Evolutionary conservation across 2,888 invertebrate genomes (phyloP), one percentile per base, ranked within the genome.

Genomic region (Nowickia ferox): DNA sequence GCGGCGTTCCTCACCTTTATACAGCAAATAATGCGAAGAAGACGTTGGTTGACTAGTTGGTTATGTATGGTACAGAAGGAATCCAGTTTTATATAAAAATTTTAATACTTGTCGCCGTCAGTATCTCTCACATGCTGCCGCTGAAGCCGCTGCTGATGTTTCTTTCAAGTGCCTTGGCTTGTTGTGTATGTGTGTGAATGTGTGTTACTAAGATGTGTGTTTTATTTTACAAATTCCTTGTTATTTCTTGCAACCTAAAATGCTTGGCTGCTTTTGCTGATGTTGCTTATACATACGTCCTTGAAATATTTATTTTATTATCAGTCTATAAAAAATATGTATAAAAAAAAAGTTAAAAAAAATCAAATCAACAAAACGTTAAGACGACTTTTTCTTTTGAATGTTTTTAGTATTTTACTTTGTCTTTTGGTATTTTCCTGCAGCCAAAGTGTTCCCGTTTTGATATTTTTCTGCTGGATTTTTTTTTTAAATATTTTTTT

Each of bases 251-350:
- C 66, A 77, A 48, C 66, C 46, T 38, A 11, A 48, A 77, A 40
- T 59, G 51, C 6, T 78, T 59, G 42, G 69, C 46, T 71, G 53
- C 46, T 65, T 57, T 44, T 71, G 22, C 40, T 71, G 55, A 44
- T 71, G 44, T 63, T 79, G 84, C 74, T 66, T 76, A 38, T 79
- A 77, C 44, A 46, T 72, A 72, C 85, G 85, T 85, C 85, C 85
- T 85, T 85, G 85, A 85, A 85, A 85, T 69, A 85, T 82, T 82
- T 85, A 82, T 85, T 85, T 85, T 85, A 82, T 85, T 85, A 85
- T 81, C 72, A 66, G 77, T 83, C 75, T 75, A 61, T 61, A 68
- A 61, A 61, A 53, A 79, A 42, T 10, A n/a, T 19, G n/a, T n/a
- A n/a, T 42, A 68, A 66, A 30, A 65, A 30, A 46, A 72, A 57